Evolutionary conservation across 2,888 invertebrate species (phyloP).

Genomic region (Polyommatus icarus): DNA sequence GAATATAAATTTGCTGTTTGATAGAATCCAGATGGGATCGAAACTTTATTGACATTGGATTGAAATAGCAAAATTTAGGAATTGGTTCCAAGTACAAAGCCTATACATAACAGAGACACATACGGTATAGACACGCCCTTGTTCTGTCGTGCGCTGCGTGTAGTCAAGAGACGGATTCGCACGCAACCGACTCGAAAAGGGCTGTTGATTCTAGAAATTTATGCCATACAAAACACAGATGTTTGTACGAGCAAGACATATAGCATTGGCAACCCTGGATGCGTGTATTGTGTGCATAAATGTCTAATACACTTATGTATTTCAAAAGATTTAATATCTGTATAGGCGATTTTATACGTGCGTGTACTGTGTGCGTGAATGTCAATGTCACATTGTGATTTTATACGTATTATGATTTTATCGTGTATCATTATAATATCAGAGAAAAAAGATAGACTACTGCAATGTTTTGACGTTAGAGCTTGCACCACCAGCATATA

Average conservation of each 20-base stretch:
- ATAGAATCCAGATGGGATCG: background rate
- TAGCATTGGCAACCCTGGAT: background rate
- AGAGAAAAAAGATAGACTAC: no score
- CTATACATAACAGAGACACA: background rate
- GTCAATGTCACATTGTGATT: background rate
- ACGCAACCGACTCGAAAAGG: constrained; percentile 3
- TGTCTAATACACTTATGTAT: constrained; percentile 1
- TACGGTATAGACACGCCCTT: constrained; percentile 9
- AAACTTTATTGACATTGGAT: background rate
- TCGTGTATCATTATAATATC: background rate
- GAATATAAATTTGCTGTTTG: background rate
- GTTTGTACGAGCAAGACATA: background rate
- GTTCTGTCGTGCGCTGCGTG: background rate
- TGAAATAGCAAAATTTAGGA: background rate
- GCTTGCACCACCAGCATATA: no score
- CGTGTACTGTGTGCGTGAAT: background rate
- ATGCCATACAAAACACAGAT: background rate
- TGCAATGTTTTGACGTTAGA: no score
- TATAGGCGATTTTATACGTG: background rate
- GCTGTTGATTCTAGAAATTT: background rate
- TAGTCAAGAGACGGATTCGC: constrained; percentile 1
- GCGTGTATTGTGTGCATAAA: constrained; percentile 13
- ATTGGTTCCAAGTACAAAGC: background rate
- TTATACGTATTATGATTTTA: background rate
- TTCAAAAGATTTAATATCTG: background rate